phyloP scores from a whole-genome alignment of 2,113 vertebrate species.

The Oreochromis niloticus region DNA sequence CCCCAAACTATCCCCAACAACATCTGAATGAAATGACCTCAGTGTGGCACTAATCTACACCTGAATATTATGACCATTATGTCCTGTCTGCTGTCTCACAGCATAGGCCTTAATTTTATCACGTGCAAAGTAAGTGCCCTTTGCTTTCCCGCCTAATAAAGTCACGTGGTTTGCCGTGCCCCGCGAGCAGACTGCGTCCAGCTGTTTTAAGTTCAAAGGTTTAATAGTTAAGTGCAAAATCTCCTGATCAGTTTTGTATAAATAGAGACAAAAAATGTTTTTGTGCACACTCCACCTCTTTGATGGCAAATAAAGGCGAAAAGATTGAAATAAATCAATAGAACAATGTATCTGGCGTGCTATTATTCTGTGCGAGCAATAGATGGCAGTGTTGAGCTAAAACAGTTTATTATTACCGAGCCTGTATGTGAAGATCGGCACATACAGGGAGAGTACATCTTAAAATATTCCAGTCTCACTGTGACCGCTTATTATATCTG shows the following conservation, averaged over 20 bases:
- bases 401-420: background rate
- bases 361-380: background rate
- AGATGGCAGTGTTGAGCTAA: conserved; percentile 36
- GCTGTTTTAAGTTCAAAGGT: background rate
- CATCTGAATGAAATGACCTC: background rate
- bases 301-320: background rate
- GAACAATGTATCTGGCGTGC: background rate
- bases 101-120: background rate
- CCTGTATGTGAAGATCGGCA: background rate
- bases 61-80: background rate
- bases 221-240: background rate
- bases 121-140: background rate
- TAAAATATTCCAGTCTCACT: background rate
- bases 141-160: background rate
- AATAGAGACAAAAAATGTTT: background rate
- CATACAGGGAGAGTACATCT: too few relatives aligned
- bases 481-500: background rate
- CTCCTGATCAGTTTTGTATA: background rate
- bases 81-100: background rate
- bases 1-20: background rate
- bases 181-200: background rate
- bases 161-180: background rate
- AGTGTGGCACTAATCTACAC: background rate
- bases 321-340: background rate
- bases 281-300: background rate